Evolutionary conservation across 1,140 invertebrate species (phyloP).

Genomic region (Acromyrmex echinatior): DNA sequence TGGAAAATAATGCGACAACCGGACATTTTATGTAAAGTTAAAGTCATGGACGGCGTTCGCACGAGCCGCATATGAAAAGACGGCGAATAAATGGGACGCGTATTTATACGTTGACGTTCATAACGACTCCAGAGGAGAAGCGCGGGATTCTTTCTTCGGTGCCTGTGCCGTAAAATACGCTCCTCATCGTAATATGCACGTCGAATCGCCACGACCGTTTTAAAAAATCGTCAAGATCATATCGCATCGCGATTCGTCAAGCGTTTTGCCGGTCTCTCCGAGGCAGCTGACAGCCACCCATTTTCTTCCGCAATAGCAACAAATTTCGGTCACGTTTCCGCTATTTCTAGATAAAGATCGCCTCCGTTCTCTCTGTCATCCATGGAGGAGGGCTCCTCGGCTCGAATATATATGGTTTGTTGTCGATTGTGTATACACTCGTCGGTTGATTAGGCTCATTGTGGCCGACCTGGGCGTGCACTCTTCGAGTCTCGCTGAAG

Average conservation of each 20-base stretch:
- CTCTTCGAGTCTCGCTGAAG: slow-evolving; percentile 26
- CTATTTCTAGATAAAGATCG: slow-evolving; percentile 76
- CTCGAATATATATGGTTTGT: slow-evolving; percentile 80
- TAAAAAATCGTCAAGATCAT: slow-evolving; percentile 58
- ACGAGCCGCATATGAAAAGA: slow-evolving; percentile 13
- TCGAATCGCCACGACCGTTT: slow-evolving; percentile 43
- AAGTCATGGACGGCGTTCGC: not conserved
- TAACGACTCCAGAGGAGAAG: slow-evolving; percentile 20
- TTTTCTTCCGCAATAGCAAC: not conserved
- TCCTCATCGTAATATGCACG: slow-evolving; percentile 28
- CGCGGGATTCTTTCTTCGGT: slow-evolving; percentile 9
- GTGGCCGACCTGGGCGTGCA: slow-evolving; percentile 81
- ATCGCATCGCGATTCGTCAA: slow-evolving; percentile 59
- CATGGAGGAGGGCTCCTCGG: slow-evolving; percentile 45
- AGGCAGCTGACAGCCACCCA: slow-evolving; percentile 47
- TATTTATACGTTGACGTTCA: slow-evolving; percentile 37
- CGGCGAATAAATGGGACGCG: slow-evolving; percentile 43
- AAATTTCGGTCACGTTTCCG: slow-evolving; percentile 49
- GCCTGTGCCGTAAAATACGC: slow-evolving; percentile 19
- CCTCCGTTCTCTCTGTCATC: slow-evolving; percentile 41
- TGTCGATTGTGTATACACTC: slow-evolving; percentile 82
- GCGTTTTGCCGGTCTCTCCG: slow-evolving; percentile 1
- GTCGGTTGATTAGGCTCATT: slow-evolving; percentile 85
- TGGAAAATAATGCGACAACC: slow-evolving; percentile 20
- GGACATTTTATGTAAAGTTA: slow-evolving; percentile 15